These are phyloP conservation scores for Callyntrura sp. DNA, from an alignment of 2,888 invertebrate species.

Conservation along the genomic window DNA sequence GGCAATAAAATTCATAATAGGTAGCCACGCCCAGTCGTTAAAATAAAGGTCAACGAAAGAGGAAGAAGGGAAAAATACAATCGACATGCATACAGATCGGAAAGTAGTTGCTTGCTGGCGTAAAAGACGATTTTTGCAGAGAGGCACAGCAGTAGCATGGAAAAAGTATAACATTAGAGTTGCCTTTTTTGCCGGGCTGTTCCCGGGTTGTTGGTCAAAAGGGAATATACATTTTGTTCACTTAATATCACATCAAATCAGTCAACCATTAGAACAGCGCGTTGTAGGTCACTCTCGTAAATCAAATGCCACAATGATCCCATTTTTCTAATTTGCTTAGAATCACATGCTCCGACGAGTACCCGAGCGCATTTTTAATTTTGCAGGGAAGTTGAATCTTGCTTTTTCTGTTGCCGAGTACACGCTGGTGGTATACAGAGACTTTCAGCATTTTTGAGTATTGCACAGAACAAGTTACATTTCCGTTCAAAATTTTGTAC, in stretches of 20 bases:
- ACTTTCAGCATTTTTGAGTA: neutral
- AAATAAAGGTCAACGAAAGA: slow-evolving; percentile 71
- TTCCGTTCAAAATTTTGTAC: neutral
- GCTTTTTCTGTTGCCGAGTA: neutral
- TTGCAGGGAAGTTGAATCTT: neutral
- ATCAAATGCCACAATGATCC: slow-evolving; percentile 76
- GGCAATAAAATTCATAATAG: slow-evolving; percentile 78
- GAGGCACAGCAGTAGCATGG: neutral
- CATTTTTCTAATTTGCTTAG: slow-evolving; percentile 68
- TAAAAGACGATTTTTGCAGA: slow-evolving; percentile 5
- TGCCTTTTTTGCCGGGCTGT: neutral
- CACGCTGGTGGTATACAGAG: neutral
- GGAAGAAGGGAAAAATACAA: slow-evolving; percentile 15
- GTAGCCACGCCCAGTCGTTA: slow-evolving; percentile 74
- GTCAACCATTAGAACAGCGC: slow-evolving; percentile 64
- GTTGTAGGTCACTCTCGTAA: slow-evolving; percentile 73
- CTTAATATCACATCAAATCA: slow-evolving; percentile 74
- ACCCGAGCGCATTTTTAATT: neutral
- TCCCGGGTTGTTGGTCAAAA: slow-evolving; percentile 25
- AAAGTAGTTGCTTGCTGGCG: neutral
- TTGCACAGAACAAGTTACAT: too few species aligned
- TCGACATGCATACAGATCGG: slow-evolving; percentile 62
- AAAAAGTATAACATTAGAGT: slow-evolving; percentile 44
- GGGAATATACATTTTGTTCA: slow-evolving; percentile 51
- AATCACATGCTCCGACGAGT: neutral